phyloP scores from a whole-genome alignment of 2,888 invertebrate genomes.

The Eulithis prunata region DNA sequence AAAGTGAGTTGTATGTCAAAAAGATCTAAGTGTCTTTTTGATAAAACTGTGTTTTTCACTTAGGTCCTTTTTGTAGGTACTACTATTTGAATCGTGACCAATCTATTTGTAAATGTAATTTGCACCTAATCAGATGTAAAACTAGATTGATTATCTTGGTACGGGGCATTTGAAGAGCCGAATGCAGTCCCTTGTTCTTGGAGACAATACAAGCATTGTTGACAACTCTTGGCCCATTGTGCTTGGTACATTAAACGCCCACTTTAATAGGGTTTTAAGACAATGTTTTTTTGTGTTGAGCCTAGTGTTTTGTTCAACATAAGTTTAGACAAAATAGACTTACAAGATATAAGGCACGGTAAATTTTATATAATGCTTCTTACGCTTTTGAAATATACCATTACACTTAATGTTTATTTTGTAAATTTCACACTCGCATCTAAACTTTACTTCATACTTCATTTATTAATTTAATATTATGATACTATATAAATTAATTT shows the following conservation, averaged over 20 bases:
- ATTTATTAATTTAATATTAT: neutral
- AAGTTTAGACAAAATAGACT: too few species aligned
- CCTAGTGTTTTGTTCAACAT: slow-evolving; percentile 9
- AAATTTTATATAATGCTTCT: neutral
- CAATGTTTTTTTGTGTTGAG: slow-evolving; percentile 30
- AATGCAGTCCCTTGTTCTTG: slow-evolving; percentile 67
- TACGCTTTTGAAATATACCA: neutral
- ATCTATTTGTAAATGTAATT: slow-evolving; percentile 81
- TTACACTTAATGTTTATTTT: neutral
- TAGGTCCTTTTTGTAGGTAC: slow-evolving; percentile 43
- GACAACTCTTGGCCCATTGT: slow-evolving; percentile 46
- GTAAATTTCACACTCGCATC: neutral
- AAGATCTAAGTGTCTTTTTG: slow-evolving; percentile 37
- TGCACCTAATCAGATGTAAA: slow-evolving; percentile 82
- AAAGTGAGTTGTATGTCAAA: slow-evolving; percentile 23
- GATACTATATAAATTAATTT: neutral
- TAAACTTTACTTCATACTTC: neutral
- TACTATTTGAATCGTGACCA: slow-evolving; percentile 67
- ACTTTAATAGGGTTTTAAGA: slow-evolving; percentile 45
- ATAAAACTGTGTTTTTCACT: slow-evolving; percentile 21
- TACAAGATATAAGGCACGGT: neutral
- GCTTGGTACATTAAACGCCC: slow-evolving; percentile 51
- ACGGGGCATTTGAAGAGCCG: slow-evolving; percentile 56
- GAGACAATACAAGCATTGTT: slow-evolving; percentile 58
- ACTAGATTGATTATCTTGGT: slow-evolving; percentile 81